A percentile compares a stretch with the other conserved stretches of the same genome.
Evolutionary conservation across 2,888 invertebrate genomes (phyloP).

Genomic region (Seladonia tumulorum): DNA sequence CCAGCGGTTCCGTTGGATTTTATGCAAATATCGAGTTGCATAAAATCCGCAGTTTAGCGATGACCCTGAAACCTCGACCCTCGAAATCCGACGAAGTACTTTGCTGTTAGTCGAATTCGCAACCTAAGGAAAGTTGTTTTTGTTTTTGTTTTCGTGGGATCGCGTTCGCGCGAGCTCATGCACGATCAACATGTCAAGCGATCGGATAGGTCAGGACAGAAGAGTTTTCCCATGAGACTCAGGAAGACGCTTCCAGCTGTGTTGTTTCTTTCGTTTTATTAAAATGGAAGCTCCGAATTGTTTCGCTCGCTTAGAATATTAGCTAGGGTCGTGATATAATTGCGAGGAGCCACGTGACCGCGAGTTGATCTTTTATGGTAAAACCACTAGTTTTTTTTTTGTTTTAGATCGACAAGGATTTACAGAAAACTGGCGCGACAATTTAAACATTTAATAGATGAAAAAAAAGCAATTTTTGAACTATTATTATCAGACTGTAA

Average conservation of each 20-base stretch:
- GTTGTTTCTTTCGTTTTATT: conserved; percentile 68
- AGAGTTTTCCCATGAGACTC: conserved; percentile 47
- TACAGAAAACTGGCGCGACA: neutral
- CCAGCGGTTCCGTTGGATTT: neutral
- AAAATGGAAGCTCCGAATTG: conserved; percentile 78
- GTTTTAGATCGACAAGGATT: too few species aligned
- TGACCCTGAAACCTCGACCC: conserved; percentile 65
- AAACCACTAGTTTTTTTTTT: neutral
- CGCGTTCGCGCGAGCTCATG: conserved; percentile 34
- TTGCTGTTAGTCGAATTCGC: neutral
- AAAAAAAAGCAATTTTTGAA: neutral
- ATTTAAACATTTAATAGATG: neutral
- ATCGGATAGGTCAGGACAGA: conserved; percentile 65
- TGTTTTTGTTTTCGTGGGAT: neutral
- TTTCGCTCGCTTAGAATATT: conserved; percentile 65
- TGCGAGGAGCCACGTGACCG: conserved; percentile 58
- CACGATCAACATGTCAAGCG: conserved; percentile 56
- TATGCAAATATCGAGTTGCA: too few species aligned
- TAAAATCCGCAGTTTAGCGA: conserved; percentile 18
- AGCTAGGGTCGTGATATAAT: conserved; percentile 60
- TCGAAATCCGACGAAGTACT: conserved; percentile 24
- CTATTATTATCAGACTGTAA: neutral
- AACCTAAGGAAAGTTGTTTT: conserved; percentile 19
- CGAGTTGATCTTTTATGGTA: neutral
- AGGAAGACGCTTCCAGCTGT: conserved; percentile 81